phyloP scores from a whole-genome alignment of 2,113 vertebrate genomes.

The Porphyrio hochstetteri region DNA sequence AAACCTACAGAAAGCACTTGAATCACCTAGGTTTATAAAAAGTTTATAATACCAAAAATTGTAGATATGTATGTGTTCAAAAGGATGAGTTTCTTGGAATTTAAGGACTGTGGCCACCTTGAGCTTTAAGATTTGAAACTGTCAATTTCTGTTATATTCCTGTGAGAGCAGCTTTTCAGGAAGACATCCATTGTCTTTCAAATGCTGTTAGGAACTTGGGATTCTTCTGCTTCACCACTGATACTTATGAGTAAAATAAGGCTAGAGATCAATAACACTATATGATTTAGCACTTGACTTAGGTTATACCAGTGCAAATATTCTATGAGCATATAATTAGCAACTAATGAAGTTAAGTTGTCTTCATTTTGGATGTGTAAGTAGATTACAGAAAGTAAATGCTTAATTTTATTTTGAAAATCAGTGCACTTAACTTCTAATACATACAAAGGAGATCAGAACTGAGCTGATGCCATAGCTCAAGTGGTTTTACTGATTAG shows the following conservation, averaged over 20 bases:
- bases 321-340: background rate
- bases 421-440: background rate
- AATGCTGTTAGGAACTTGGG: background rate
- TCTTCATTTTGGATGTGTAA: background rate
- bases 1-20: background rate
- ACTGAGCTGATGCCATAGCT: background rate
- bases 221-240: background rate
- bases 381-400: background rate
- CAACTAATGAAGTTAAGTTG: background rate
- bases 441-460: background rate
- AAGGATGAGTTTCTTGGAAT: background rate
- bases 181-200: background rate
- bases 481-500: background rate
- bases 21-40: background rate
- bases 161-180: background rate
- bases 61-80: background rate
- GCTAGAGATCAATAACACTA: background rate
- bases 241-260: background rate
- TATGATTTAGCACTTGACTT: background rate
- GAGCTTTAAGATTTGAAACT: background rate
- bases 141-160: background rate
- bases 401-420: background rate
- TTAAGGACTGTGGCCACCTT: background rate
- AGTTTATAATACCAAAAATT: background rate
- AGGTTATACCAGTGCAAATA: too few relatives aligned